Conservation (phyloP, 2,797 vertebrate genomes). For the Mus spretus region DNA sequence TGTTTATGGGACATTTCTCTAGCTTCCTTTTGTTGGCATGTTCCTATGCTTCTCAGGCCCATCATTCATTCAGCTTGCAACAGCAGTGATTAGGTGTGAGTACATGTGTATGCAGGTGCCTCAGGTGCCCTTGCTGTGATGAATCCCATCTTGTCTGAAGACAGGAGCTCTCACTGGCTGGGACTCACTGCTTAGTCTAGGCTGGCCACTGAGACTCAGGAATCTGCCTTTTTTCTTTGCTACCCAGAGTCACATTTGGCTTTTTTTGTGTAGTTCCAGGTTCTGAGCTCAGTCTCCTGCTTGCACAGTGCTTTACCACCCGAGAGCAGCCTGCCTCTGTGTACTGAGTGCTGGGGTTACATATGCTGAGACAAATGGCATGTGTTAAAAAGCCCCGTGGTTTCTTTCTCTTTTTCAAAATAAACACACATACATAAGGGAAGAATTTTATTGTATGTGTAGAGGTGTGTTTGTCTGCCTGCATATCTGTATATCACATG, state of each 20-base stretch:
- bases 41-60: neutral
- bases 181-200: neutral
- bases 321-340: neutral
- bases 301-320: neutral
- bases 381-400: neutral
- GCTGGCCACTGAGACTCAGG: neutral
- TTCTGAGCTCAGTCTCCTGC: no score
- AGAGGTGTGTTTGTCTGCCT: neutral
- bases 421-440: neutral
- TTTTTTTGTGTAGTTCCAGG: neutral
- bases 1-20: rapidly evolving
- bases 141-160: neutral
- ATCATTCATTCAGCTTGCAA: neutral
- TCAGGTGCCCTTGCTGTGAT: neutral
- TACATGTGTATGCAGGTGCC: neutral
- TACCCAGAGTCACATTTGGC: neutral
- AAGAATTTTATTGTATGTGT: neutral
- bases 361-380: neutral
- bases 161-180: neutral
- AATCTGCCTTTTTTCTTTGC: no score
- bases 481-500: neutral
- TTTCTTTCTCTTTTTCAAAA: neutral
- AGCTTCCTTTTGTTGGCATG: neutral
- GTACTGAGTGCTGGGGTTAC: neutral
- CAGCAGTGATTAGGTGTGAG: neutral